Base-by-base conservation (phyloP, 2,797 vertebrate genomes). In the Iguana delicatissima region DNA sequence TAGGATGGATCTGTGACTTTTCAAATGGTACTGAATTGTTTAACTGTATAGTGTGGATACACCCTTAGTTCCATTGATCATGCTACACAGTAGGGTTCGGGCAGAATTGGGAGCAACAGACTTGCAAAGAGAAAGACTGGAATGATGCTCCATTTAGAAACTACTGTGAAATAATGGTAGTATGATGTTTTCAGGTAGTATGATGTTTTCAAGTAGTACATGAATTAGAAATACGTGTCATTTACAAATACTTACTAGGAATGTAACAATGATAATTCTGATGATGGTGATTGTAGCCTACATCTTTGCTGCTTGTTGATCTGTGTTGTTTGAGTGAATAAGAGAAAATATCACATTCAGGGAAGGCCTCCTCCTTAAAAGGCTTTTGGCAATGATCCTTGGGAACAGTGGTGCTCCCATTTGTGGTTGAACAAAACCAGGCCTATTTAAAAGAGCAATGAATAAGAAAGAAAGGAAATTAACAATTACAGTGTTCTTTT, bases 151-250 rank as follows among this genome's bases (percentile, higher is more conserved):
- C 76, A 90, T 32, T 84, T 85, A 86, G 91, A 50, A 59, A 0
- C 86, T 84, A 73, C 20, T 10, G 38, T n/a, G 32, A 52, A 13
- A 52, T 18, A 42, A 24, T 32, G 18, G 0, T 42, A 80, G 10
- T 73, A 62, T 80, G 62, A 69, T 89, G 59, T 92, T 84, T 67
- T 69, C 50, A 80, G 42, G 10, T 72, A 20, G 42, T 77, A 55
- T n/a, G n/a, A 69, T 89, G 59, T 92, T 84, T 67, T 69, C 50
- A 80, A 46, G 10, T 72, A 20, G 42, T 77, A 55, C 5, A 50
- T 38, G 76, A 22, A 59, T n/a, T 13, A 32, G 64, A 80, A 46
- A 32, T 85, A 26, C 6, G 6, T 6, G 35, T n/a, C 55, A 87
- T 88, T 46, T 0, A 0, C 38, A 50, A 59, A 76, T 74, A 55